Evolutionary conservation across 2,797 vertebrate species (phyloP).

Genomic region (Phalloptychus januarius): DNA sequence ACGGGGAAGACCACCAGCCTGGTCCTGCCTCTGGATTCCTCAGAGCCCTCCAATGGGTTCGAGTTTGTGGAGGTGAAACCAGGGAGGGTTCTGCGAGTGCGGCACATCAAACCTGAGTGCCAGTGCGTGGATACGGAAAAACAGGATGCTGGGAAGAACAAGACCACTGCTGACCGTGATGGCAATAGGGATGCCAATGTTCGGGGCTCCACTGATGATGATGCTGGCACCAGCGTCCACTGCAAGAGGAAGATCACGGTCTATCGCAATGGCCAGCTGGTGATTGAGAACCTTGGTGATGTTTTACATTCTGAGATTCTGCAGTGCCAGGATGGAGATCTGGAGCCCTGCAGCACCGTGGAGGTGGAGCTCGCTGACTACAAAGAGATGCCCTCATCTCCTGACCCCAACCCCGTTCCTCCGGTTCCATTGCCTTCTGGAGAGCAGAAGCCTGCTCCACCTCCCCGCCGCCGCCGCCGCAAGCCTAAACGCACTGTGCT

Average conservation of each 20-base stretch:
- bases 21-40: slow-evolving; percentile 88
- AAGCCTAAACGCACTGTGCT: slow-evolving; percentile 90
- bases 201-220: slow-evolving; percentile 20
- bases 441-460: slow-evolving; percentile 79
- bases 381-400: slow-evolving; percentile 76
- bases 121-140: slow-evolving; percentile 39
- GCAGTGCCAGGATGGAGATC: slow-evolving; percentile 85
- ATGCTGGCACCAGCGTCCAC: slow-evolving; percentile 77
- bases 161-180: slow-evolving; percentile 7
- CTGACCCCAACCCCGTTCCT: slow-evolving; percentile 70
- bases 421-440: slow-evolving; percentile 52
- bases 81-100: slow-evolving; percentile 88
- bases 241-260: slow-evolving; percentile 94
- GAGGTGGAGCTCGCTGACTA: slow-evolving; percentile 89
- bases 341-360: slow-evolving; percentile 84
- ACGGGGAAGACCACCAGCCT: slow-evolving; percentile 88
- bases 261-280: slow-evolving; percentile 92
- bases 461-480: slow-evolving; percentile 81
- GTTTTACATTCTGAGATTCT: slow-evolving; percentile 88
- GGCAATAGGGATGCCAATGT: slow-evolving; percentile 10
- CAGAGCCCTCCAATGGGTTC: slow-evolving; percentile 88
- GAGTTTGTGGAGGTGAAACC: slow-evolving; percentile 97
- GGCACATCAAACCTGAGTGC: slow-evolving; percentile 82
- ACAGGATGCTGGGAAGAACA: slow-evolving; percentile 32
- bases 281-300: slow-evolving; percentile 94